These are phyloP conservation scores for Thera obeliscata DNA, from an alignment of 2,888 invertebrate species.

Conservation along the genomic window DNA sequence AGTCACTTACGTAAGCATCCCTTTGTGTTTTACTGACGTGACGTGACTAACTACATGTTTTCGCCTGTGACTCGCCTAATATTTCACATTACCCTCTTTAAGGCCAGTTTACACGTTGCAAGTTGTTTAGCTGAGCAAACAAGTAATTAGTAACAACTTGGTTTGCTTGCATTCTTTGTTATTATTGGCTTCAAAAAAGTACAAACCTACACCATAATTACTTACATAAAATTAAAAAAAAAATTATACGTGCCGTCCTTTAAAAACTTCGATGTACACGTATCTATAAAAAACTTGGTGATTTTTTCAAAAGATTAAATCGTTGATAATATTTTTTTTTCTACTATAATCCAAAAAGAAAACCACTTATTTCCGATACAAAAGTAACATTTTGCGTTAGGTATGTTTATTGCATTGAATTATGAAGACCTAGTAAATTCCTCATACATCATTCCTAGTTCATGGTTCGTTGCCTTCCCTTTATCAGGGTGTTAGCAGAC, in stretches of 20 bases:
- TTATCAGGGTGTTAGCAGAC: conserved; percentile 77
- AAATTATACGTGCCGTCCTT: too few species aligned
- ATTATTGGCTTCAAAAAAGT: not conserved
- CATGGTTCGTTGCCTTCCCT: conserved; percentile 75
- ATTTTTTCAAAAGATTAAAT: too few species aligned
- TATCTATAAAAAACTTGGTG: too few species aligned
- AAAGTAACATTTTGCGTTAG: too few species aligned
- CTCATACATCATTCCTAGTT: conserved; percentile 39
- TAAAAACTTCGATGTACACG: too few species aligned
- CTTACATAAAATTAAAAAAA: too few species aligned
- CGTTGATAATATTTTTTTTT: too few species aligned
- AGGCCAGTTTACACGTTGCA: conserved; percentile 13
- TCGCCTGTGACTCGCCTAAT: conserved; percentile 78
- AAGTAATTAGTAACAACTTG: conserved; percentile 2
- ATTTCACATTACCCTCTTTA: conserved; percentile 74
- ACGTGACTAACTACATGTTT: conserved; percentile 77
- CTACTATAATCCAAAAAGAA: too few species aligned
- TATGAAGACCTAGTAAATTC: not conserved
- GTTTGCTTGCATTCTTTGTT: not conserved
- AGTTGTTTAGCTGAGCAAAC: not conserved
- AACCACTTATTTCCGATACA: too few species aligned
- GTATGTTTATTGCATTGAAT: too few species aligned
- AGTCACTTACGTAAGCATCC: conserved; percentile 77
- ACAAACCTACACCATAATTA: too few species aligned
- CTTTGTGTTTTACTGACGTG: conserved; percentile 78